A percentile compares a stretch with the other conserved stretches of the same genome.
phyloP scores from a whole-genome alignment of 2,888 invertebrate genomes.

The Furcula furcula region DNA sequence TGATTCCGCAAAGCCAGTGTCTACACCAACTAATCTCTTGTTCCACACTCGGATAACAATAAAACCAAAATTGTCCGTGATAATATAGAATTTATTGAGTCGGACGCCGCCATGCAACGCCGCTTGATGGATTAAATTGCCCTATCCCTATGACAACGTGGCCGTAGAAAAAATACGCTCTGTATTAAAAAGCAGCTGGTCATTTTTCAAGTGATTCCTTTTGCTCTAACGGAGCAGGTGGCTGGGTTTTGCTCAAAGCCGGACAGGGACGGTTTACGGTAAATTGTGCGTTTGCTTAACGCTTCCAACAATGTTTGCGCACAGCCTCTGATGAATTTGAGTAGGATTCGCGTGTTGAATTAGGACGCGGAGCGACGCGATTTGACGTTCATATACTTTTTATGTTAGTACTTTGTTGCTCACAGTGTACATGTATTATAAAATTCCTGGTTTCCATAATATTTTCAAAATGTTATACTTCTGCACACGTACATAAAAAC shows the following conservation, averaged over 20 bases:
- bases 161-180: slow-evolving; percentile 77
- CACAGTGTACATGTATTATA: slow-evolving; percentile 17
- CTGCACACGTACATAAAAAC: no score
- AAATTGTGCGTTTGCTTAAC: slow-evolving; percentile 64
- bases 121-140: slow-evolving; percentile 82
- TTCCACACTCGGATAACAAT: slow-evolving; percentile 59
- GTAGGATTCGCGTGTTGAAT: slow-evolving; percentile 62
- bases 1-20: slow-evolving; percentile 16
- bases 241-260: slow-evolving; percentile 42
- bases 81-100: slow-evolving; percentile 78
- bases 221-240: slow-evolving; percentile 72
- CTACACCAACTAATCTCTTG: slow-evolving; percentile 53
- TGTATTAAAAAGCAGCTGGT: slow-evolving; percentile 80
- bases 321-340: slow-evolving; percentile 66
- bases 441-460: no score
- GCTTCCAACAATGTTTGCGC: slow-evolving; percentile 59
- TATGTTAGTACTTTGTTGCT: slow-evolving; percentile 31
- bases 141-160: slow-evolving; percentile 80
- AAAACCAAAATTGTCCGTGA: slow-evolving; percentile 73
- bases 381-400: slow-evolving; percentile 38
- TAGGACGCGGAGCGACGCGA: slow-evolving; percentile 53
- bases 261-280: slow-evolving; percentile 40
- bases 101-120: slow-evolving; percentile 61
- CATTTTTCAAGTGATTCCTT: slow-evolving; percentile 81
- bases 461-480: no score